Evolutionary conservation across 2,888 invertebrate genomes (phyloP), one percentile per base, ranked within the genome.

Genomic region (Pristionchus mayeri): DNA sequence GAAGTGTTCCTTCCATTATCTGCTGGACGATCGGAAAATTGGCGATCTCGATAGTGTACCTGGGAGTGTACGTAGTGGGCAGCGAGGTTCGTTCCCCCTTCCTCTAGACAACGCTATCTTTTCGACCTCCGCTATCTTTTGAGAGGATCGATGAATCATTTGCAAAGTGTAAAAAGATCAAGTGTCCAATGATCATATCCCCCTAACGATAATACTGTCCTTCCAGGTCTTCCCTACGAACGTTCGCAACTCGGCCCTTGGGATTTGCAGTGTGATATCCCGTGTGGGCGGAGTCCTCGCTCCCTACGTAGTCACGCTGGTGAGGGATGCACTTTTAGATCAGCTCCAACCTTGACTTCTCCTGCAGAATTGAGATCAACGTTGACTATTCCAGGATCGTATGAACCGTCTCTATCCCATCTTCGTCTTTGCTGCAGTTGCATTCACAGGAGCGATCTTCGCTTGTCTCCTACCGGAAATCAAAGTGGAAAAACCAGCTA

Each of bases 11-110:
- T 24, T 37, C 67, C 3, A 50, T 90, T 18, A 34, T 84, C 24
- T 67, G 86, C 27, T 89, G 89, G 89, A 84, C 88, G 34, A 34
- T 88, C 48, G 90, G 85, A 48, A 89, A 89, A 75, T 89, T 89
- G 75, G 86, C 85, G 16, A 90, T 89, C 16, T 85, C 89, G 9
- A 86, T 86, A 24, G 87, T 87, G 6, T 89, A 90, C 84, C 86
- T 88, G 40, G 75, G 85, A 24, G 86, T 89, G 37, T 90, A 90
- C 67, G 89, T 89, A 27, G 88, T 87, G 57, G 87, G 86, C 7
- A 84, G 82, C 37, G 89, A 89, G 84, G 81, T 89, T 4, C 48
- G 57, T 44, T n/a, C n/a, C n/a, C n/a, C n/a, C n/a, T n/a, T n/a
- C n/a, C n/a, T n/a, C n/a, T n/a, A n/a, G n/a, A n/a, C n/a, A n/a